Conservation (phyloP, 2,113 vertebrate species). For the Galbula dea region DNA sequence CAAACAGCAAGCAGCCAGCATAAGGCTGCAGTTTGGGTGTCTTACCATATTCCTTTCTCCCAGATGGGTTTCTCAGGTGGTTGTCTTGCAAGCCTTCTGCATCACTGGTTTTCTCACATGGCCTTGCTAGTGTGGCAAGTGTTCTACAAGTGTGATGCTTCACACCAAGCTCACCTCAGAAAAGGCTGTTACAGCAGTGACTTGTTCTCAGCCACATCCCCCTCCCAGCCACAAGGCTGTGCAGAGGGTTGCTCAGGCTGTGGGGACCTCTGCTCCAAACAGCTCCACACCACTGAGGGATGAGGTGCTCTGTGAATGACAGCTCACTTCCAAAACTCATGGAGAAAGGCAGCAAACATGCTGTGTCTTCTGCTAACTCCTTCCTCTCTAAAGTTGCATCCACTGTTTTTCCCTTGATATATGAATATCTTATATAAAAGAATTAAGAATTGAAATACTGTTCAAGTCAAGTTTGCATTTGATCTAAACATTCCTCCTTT, state of each 20-base stretch:
- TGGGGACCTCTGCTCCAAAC: not conserved
- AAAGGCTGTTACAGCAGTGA: not conserved
- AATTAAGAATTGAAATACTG: not conserved
- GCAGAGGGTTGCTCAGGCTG: not conserved
- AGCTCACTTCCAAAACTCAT: not conserved
- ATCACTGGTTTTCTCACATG: not conserved
- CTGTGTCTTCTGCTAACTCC: not conserved
- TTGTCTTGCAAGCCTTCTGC: not conserved
- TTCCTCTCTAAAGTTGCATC: not conserved
- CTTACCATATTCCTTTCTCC: not conserved
- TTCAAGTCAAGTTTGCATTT: not conserved
- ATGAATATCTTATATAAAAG: not conserved
- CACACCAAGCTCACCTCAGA: not conserved
- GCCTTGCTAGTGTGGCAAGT: accelerated
- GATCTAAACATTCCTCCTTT: not conserved
- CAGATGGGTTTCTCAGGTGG: not conserved
- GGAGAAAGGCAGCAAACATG: not conserved
- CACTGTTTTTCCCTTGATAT: not conserved
- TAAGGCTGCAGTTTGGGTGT: not conserved
- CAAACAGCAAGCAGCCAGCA: not conserved
- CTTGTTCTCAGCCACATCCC: not conserved
- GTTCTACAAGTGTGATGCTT: not conserved
- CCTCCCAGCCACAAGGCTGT: not conserved
- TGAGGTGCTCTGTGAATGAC: not conserved
- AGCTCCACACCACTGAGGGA: not conserved